Conservation (phyloP, 2,113 vertebrate species). For the Oreotrochilus melanogaster region DNA sequence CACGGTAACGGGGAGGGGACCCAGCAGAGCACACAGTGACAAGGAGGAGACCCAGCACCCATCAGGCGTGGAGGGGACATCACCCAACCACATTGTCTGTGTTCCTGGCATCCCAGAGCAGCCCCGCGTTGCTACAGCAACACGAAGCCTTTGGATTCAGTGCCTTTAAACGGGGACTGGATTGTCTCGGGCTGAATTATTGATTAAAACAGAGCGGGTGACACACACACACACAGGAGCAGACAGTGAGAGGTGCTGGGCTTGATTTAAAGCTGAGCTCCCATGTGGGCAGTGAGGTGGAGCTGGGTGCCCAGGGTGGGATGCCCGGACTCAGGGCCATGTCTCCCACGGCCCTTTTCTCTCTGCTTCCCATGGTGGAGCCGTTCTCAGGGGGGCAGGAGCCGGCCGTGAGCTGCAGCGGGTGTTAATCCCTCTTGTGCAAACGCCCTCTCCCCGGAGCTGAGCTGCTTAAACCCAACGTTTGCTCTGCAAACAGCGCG, state of each 20-base stretch:
- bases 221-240: neutral
- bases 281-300: neutral
- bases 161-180: constrained; percentile 22
- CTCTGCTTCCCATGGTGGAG: fast-evolving
- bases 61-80: neutral
- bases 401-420: neutral
- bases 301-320: neutral
- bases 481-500: constrained; percentile 38
- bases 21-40: neutral
- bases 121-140: constrained; percentile 59
- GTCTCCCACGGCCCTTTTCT: neutral
- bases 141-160: constrained; percentile 51
- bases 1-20: neutral
- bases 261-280: neutral
- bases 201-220: constrained; percentile 56
- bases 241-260: neutral
- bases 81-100: neutral
- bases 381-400: neutral
- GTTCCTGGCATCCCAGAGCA: constrained; percentile 22
- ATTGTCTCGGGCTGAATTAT: constrained; percentile 64
- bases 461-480: neutral
- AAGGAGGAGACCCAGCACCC: neutral
- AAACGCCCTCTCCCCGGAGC: neutral
- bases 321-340: fast-evolving
- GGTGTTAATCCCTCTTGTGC: neutral